phyloP scores from a whole-genome alignment of 2,113 vertebrate genomes.

The Platanista minor region DNA sequence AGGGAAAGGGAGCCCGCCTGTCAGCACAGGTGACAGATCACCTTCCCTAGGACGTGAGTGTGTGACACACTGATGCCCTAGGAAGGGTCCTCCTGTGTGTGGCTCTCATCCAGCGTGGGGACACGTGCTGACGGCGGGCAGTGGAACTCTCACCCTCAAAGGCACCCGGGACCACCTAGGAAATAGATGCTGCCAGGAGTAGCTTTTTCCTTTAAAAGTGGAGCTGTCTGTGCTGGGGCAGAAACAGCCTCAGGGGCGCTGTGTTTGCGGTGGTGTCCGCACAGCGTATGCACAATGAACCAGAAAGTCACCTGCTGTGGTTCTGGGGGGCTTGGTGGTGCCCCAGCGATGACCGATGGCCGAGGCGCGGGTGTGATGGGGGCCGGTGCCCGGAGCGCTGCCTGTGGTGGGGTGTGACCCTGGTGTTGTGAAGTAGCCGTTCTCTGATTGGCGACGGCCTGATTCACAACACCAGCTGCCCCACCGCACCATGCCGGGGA shows the following conservation, averaged over 20 bases:
- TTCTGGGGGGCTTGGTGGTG: background rate
- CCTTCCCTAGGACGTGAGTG: fast-evolving
- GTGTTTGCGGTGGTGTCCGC: background rate
- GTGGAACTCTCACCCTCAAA: background rate
- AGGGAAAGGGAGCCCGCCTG: background rate
- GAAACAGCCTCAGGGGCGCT: background rate
- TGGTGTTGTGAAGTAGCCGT: constrained; percentile 99
- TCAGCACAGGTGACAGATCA: background rate
- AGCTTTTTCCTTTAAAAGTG: background rate
- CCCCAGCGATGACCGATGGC: background rate
- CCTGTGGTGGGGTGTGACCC: constrained; percentile 86
- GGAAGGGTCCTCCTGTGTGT: no score
- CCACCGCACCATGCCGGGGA: constrained; percentile 81
- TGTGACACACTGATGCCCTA: fast-evolving
- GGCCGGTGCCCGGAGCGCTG: constrained; percentile 45
- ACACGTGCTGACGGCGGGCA: fast-evolving
- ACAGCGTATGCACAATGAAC: background rate
- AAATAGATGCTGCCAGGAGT: background rate
- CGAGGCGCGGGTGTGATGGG: fast-evolving
- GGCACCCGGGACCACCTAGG: background rate
- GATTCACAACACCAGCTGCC: constrained; percentile 99
- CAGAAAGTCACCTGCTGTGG: background rate
- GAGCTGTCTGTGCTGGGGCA: background rate
- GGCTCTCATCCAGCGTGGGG: fast-evolving
- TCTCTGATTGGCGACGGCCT: constrained; percentile 91